Evolutionary conservation across 2,888 invertebrate species (phyloP), one percentile per base, ranked within the genome.

Genomic region (Neelides folsomi): DNA sequence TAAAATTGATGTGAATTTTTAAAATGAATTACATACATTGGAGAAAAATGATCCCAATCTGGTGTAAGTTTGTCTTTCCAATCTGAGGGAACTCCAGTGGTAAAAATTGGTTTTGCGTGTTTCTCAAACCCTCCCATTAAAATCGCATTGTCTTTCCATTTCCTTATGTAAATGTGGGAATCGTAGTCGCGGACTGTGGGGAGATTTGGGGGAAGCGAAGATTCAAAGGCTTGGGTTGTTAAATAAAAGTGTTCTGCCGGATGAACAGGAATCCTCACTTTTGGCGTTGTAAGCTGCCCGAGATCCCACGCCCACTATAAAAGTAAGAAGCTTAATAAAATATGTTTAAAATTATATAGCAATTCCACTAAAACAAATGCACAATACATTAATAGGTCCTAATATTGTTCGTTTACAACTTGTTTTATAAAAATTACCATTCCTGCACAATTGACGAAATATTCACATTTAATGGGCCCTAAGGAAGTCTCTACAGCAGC

Each of bases 221-320:
- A 54, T 42, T 63, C 65, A 47, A 71, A 60, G 18, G 75, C 72
- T 55, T 74, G 72, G 10, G 80, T 79, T 8, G 77, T 75, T 3
- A 79, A 75, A 67, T 80, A 81, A 67, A 77, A 79, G 69, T 82
- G 81, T 67, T 81, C 79, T 40, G 79, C 81, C 18, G 82, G 78
- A 68, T 81, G 81, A 1, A 79, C 77, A 12, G 83, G 82, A 43
- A 83, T 79, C 65, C 77, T 71, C 1, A 82, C 80, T 62, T 74
- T 74, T 20, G 77, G 75, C 42, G 68, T 68, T 60, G 77, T 77
- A 54, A 70, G 68, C 53, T 77, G 68, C 10, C 81, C 82, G 41
- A 82, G 67, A 62, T 77, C 76, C 65, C 77, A 69, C 40, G 77
- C 75, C 77, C 78, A 79, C 77, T 72, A 55, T 48, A 60, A 63